phyloP scores from a whole-genome alignment of 2,797 vertebrate genomes.

The Sebastes jordani region DNA sequence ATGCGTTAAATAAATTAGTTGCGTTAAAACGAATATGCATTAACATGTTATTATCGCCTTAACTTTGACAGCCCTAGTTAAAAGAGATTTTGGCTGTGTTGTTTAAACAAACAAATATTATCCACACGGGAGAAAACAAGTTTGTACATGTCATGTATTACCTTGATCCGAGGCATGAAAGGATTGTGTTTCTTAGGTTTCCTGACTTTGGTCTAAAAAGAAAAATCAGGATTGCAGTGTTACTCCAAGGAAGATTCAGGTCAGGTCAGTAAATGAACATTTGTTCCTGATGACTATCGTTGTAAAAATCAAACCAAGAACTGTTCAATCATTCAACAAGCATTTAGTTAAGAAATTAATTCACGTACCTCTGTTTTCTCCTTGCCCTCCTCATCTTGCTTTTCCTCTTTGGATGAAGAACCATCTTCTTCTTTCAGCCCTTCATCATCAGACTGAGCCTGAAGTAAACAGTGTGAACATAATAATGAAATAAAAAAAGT shows the following conservation, averaged over 20 bases:
- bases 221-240: background rate
- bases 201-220: conserved; percentile 61
- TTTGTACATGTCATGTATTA: conserved; percentile 23
- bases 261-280: background rate
- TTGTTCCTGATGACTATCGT: background rate
- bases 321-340: background rate
- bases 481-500: background rate
- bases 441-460: conserved; percentile 63
- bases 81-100: background rate
- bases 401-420: conserved; percentile 35
- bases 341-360: background rate
- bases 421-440: conserved; percentile 36
- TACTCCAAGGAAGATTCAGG: background rate
- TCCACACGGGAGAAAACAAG: background rate
- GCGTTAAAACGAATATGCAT: too few species aligned
- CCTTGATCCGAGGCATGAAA: conserved; percentile 74
- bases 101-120: background rate
- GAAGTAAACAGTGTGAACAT: background rate
- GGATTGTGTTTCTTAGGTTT: conserved; percentile 71
- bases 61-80: too few species aligned
- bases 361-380: conserved; percentile 41
- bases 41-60: too few species aligned
- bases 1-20: too few species aligned
- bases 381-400: conserved; percentile 31
- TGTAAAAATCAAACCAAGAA: background rate